These are phyloP conservation scores for Diarsia brunnea DNA, from an alignment of 2,888 invertebrate species.

Conservation along the genomic window DNA sequence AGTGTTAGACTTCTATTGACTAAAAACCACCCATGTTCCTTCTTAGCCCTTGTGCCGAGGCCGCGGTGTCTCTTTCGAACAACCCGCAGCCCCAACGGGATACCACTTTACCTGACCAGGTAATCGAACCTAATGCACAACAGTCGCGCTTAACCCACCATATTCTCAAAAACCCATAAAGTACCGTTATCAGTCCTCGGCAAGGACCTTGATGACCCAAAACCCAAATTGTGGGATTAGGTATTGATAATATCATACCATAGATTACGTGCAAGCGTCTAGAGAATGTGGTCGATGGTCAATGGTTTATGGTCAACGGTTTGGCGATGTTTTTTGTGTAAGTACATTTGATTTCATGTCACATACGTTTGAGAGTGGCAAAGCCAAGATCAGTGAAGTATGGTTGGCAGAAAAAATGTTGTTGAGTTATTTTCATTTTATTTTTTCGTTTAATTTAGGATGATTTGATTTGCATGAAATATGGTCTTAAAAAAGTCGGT, in stretches of 20 bases:
- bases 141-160: too few species aligned
- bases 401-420: slow-evolving; percentile 32
- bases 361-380: slow-evolving; percentile 58
- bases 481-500: too few species aligned
- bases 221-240: slow-evolving; percentile 30
- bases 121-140: too few species aligned
- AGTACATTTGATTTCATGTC: slow-evolving; percentile 65
- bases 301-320: slow-evolving; percentile 22
- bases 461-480: too few species aligned
- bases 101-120: too few species aligned
- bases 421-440: background rate
- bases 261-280: slow-evolving; percentile 54
- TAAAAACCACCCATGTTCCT: too few species aligned
- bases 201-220: slow-evolving; percentile 48
- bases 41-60: too few species aligned
- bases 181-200: slow-evolving; percentile 27
- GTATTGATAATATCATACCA: slow-evolving; percentile 40
- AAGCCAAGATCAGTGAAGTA: slow-evolving; percentile 63
- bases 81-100: too few species aligned
- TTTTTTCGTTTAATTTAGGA: background rate
- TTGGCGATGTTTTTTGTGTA: slow-evolving; percentile 62
- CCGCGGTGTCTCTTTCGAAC: too few species aligned
- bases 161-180: background rate
- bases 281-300: slow-evolving; percentile 33
- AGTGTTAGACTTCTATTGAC: too few species aligned